Evolutionary conservation across 53 echinoderm and acorn worm species (phyloP).

Genomic region (Apostichopus leukothele): DNA sequence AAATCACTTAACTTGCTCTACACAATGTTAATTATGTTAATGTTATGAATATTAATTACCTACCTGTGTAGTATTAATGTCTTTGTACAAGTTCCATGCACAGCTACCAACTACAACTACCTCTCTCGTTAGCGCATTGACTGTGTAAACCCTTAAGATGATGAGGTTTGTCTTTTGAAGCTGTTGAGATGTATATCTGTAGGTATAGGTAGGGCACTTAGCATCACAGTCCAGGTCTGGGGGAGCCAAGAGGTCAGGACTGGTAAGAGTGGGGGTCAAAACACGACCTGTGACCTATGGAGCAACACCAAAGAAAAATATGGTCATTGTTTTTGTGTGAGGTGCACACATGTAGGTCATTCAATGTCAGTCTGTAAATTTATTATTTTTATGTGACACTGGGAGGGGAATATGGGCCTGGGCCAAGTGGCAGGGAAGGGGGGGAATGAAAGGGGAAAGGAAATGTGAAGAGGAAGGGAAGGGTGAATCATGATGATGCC

Average conservation of each 20-base stretch:
- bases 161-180: not conserved
- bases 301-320: not conserved
- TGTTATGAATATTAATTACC: too few species aligned
- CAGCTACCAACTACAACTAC: not conserved
- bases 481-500: too few species aligned
- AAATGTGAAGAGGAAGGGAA: too few species aligned
- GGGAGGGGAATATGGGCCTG: too few species aligned
- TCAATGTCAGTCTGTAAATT: too few species aligned
- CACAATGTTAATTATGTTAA: not conserved
- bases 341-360: too few species aligned
- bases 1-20: not conserved
- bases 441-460: too few species aligned
- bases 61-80: not conserved
- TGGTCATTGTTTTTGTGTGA: too few species aligned
- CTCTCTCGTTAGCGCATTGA: slow-evolving; percentile 7
- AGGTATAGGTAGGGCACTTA: not conserved
- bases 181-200: not conserved
- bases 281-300: slow-evolving; percentile 22
- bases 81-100: not conserved
- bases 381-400: too few species aligned
- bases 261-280: not conserved
- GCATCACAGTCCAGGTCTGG: slow-evolving; percentile 31
- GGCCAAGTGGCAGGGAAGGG: too few species aligned
- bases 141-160: slow-evolving; percentile 3
- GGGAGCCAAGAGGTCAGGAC: not conserved